Evolutionary conservation across 2,797 vertebrate species (phyloP).

Genomic region (Peromyscus aztecus): DNA sequence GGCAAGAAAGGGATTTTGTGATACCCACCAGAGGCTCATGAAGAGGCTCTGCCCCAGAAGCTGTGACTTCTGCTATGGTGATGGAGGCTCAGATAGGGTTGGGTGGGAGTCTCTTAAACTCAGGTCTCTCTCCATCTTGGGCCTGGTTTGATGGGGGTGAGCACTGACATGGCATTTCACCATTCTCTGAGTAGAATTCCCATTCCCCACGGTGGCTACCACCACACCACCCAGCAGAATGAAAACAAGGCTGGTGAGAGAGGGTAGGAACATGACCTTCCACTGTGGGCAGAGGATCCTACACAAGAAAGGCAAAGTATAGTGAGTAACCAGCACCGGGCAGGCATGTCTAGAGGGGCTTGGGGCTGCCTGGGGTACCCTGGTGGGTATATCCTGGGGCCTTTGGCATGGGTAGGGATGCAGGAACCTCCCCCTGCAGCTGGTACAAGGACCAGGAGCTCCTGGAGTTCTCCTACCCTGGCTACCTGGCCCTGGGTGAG

Average conservation of each 20-base stretch:
- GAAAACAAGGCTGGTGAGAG: slow-evolving; percentile 94
- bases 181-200: slow-evolving; percentile 90
- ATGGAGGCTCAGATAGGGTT: not conserved
- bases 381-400: not conserved
- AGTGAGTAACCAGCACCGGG: slow-evolving; percentile 90
- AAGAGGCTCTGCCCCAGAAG: slow-evolving; percentile 97
- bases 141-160: fast-evolving
- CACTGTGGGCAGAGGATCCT: slow-evolving; percentile 97
- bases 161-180: not conserved
- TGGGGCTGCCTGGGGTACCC: not conserved
- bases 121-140: not conserved
- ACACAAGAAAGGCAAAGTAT: slow-evolving; percentile 96
- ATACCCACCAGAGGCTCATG: slow-evolving; percentile 93
- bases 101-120: not conserved
- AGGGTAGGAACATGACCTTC: slow-evolving; percentile 97
- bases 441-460: slow-evolving; percentile 99
- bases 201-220: slow-evolving; percentile 93
- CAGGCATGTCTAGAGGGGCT: not conserved
- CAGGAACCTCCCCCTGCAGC: slow-evolving; percentile 85
- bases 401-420: not conserved
- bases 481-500: slow-evolving; percentile 94
- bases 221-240: slow-evolving; percentile 93
- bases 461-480: slow-evolving; percentile 95
- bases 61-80: slow-evolving; percentile 99
- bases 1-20: slow-evolving; percentile 95